phyloP scores from a whole-genome alignment of 2,797 vertebrate genomes.

The Cebuella pygmaea region DNA sequence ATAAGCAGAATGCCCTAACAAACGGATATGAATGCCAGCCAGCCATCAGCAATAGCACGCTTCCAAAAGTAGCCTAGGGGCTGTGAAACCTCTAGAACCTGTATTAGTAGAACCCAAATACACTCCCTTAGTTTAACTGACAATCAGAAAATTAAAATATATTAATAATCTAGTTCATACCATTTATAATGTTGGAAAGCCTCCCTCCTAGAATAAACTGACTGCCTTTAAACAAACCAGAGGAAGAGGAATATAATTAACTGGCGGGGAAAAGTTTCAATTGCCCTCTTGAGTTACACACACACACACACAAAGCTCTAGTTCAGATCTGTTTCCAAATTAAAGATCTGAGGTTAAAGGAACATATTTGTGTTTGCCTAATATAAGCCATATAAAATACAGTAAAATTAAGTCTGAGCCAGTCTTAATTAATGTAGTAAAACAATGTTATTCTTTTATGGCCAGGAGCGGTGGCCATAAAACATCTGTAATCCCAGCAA shows the following conservation, averaged over 20 bases:
- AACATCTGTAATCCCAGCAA: background rate
- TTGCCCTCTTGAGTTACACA: background rate
- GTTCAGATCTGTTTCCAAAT: conserved; percentile 8
- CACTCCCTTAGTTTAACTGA: background rate
- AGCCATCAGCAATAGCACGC: background rate
- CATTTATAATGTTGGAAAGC: conserved; percentile 13
- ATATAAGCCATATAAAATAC: background rate
- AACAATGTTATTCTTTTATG: background rate
- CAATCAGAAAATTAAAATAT: conserved; percentile 48
- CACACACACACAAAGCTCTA: background rate
- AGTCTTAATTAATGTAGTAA: background rate
- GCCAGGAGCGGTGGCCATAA: background rate
- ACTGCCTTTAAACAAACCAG: conserved; percentile 33
- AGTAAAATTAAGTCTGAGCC: conserved; percentile 22
- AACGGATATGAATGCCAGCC: background rate
- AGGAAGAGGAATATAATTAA: conserved; percentile 12
- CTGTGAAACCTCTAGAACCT: background rate
- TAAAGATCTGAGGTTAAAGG: conserved; percentile 16
- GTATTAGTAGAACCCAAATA: background rate
- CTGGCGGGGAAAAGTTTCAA: background rate
- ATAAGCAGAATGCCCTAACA: background rate
- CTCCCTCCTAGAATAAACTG: background rate
- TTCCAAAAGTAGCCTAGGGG: background rate
- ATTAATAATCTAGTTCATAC: background rate
- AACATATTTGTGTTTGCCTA: background rate